Conservation (phyloP, 2,888 invertebrate genomes). For the Cotesia congregata region DNA sequence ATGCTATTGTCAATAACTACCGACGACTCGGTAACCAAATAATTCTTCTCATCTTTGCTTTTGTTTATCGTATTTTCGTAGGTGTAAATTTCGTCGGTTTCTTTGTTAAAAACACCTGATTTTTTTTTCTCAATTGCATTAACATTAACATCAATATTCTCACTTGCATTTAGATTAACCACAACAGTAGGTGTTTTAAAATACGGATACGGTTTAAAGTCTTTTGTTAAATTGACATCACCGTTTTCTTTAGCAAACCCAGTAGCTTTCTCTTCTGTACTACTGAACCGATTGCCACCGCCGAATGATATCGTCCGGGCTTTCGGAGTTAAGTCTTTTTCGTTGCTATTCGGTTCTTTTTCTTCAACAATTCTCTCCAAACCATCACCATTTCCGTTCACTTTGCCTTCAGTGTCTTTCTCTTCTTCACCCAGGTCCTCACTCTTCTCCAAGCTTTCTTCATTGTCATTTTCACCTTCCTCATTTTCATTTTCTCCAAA, state of each 20-base stretch:
- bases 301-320: constrained; percentile 58
- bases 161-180: background rate
- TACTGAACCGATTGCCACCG: constrained; percentile 51
- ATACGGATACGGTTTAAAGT: constrained; percentile 59
- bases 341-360: background rate
- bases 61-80: constrained; percentile 60
- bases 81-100: constrained; percentile 54
- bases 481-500: constrained; percentile 5
- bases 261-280: constrained; percentile 35
- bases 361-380: background rate
- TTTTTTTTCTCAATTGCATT: constrained; percentile 14
- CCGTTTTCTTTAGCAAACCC: constrained; percentile 12
- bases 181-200: constrained; percentile 24
- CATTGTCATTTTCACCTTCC: background rate
- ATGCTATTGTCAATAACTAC: constrained; percentile 58
- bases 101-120: constrained; percentile 12
- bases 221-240: constrained; percentile 30
- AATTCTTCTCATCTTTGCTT: constrained; percentile 51
- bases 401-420: background rate
- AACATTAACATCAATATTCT: constrained; percentile 19
- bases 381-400: background rate
- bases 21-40: constrained; percentile 57
- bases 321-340: constrained; percentile 42
- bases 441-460: background rate
- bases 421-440: background rate